Evolutionary conservation across 2,113 vertebrate genomes (phyloP), one percentile per base, ranked within the genome.

Genomic region (Edolisoma coerulescens): DNA sequence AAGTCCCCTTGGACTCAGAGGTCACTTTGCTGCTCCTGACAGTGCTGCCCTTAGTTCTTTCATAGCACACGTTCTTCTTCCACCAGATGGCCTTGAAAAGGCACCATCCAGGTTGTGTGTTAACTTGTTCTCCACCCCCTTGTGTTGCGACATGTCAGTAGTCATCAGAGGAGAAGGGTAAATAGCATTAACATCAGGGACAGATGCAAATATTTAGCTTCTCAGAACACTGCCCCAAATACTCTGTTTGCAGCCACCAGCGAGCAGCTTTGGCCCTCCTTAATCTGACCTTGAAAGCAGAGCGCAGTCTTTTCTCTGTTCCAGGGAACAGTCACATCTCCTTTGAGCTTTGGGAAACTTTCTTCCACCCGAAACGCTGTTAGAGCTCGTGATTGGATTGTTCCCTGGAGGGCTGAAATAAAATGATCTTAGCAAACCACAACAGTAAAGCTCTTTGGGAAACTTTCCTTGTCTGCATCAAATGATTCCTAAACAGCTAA

Each of bases 141-240:
- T 42, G 13, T 53, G 78, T 90, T 87, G 93, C 91, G 35, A 96
- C 84, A 24, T 33, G 53, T 75, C 87, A 50, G 84, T 14, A 74
- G 74, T 90, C 89, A 57, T 35, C 94, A 93, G 79, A 78, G 57
- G 64, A 67, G 91, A 71, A 93, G 93, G 95, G 95, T 92, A 86
- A 89, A 93, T 42, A 94, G 92, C 47, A 9, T 89, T 87, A 27
- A 65, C 95, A 91, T 82, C 75, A 89, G 96, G 96, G 85, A 68
- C 84, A 91, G 93, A 87, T 96, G 95, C 96, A 97, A 82, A 97
- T 97, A 94, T 91, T 96, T 93, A 76, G 93, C 95, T 97, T 95
- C 91, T 65, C 85, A 63, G 92, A 92, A 83, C 65, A n/a, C 61
- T 33, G 76, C 80, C 89, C 84, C 6, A 23, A 67, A 84, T 68